phyloP scores from a whole-genome alignment of 2,113 vertebrate genomes.

The Tragelaphus scriptus region DNA sequence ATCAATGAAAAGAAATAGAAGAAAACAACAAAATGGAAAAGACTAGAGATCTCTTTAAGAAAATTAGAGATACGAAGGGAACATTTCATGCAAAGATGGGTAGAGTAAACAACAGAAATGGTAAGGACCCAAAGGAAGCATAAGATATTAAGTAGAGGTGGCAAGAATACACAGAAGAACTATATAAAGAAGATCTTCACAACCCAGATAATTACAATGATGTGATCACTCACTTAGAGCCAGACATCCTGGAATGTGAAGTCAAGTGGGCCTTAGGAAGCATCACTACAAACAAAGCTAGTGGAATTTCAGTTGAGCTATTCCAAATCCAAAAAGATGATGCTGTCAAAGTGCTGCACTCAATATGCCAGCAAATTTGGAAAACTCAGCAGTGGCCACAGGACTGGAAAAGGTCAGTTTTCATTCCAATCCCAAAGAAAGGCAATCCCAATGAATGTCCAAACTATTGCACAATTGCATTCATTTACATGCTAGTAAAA shows the following conservation, averaged over 20 bases:
- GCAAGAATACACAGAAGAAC: neutral
- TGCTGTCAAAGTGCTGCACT: neutral
- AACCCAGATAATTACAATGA: neutral
- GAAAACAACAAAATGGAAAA: neutral
- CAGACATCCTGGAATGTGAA: fast-evolving
- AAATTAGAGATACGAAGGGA: neutral
- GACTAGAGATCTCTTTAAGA: neutral
- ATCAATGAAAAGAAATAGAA: neutral
- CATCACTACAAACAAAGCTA: neutral
- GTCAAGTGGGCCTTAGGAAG: neutral
- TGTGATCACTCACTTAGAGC: neutral
- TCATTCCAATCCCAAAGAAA: neutral
- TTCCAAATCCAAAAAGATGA: neutral
- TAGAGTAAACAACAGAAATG: fast-evolving
- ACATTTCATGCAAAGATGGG: neutral
- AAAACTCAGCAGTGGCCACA: neutral
- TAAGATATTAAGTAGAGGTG: neutral
- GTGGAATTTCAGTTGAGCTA: neutral
- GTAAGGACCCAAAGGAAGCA: neutral
- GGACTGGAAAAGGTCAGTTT: neutral
- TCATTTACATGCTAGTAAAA: neutral
- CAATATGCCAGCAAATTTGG: neutral
- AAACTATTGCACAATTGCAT: neutral
- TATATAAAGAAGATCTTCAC: neutral
- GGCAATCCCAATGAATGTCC: neutral